A percentile compares a stretch with the other conserved stretches of the same genome.
phyloP scores from a whole-genome alignment of 2,888 invertebrate species.

The Lasioglossum pauxillum region DNA sequence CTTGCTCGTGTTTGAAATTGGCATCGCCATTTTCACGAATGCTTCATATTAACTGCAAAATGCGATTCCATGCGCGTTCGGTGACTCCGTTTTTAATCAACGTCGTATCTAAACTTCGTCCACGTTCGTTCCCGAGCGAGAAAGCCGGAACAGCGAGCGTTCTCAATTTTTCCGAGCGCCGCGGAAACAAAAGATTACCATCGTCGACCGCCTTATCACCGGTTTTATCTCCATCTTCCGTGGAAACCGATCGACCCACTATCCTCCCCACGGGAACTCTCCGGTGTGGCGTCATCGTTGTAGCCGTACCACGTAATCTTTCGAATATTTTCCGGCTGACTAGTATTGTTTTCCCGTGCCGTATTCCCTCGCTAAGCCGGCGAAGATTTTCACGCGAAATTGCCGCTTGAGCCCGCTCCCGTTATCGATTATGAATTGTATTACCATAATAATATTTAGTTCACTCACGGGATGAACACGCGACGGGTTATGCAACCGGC shows the following conservation, averaged over 20 bases:
- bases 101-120: too few species aligned
- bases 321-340: neutral
- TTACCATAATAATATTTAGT: slow-evolving; percentile 61
- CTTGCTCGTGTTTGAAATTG: too few species aligned
- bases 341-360: neutral
- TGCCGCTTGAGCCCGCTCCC: neutral
- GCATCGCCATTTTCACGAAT: too few species aligned
- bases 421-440: slow-evolving; percentile 40
- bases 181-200: slow-evolving; percentile 8
- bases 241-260: neutral
- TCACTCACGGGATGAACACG: slow-evolving; percentile 31
- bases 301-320: neutral
- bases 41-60: too few species aligned
- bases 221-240: neutral
- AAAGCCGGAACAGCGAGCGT: neutral
- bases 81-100: too few species aligned
- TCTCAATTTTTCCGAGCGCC: neutral
- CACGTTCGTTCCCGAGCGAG: neutral
- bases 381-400: slow-evolving; percentile 16
- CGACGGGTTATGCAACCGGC: slow-evolving; percentile 51
- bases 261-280: neutral
- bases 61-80: too few species aligned
- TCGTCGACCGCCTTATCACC: neutral
- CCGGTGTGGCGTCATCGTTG: neutral
- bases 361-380: neutral